phyloP scores from a whole-genome alignment of 2,888 invertebrate genomes.

The Hirtodrosophila alboralis region DNA sequence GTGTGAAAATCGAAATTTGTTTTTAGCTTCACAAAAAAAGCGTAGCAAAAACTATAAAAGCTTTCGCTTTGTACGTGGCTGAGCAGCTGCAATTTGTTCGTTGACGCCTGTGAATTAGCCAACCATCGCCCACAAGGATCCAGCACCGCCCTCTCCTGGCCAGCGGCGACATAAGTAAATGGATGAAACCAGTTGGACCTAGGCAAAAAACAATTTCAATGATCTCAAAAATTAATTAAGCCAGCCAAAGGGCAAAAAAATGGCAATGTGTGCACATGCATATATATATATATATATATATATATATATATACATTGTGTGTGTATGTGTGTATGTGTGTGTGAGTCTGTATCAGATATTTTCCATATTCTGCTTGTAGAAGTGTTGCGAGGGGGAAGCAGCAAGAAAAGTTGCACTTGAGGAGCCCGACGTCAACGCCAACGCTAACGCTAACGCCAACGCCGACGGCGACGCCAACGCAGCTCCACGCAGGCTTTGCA shows the following conservation, averaged over 20 bases:
- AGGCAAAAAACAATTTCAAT: constrained; percentile 76
- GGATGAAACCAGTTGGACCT: constrained; percentile 35
- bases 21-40: constrained; percentile 31
- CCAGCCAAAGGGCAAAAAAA: constrained; percentile 34
- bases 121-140: constrained; percentile 21
- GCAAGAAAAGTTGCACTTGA: constrained; percentile 62
- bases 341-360: constrained; percentile 42
- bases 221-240: constrained; percentile 84
- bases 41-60: constrained; percentile 33
- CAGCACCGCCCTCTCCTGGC: constrained; percentile 17
- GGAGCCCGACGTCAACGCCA: constrained; percentile 26
- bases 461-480: constrained; percentile 2
- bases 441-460: no score
- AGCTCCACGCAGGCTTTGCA: constrained; percentile 42
- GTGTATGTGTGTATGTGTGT: constrained; percentile 3
- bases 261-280: constrained; percentile 16
- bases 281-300: constrained; percentile 7
- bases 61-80: constrained; percentile 35
- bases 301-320: constrained; percentile 5
- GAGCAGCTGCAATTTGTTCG: constrained; percentile 70
- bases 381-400: constrained; percentile 4
- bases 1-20: constrained; percentile 65
- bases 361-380: constrained; percentile 45
- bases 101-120: constrained; percentile 68
- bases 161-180: constrained; percentile 37